Evolutionary conservation across 2,888 invertebrate species (phyloP).

Genomic region (Scaptodrosophila latifasciaeformis): DNA sequence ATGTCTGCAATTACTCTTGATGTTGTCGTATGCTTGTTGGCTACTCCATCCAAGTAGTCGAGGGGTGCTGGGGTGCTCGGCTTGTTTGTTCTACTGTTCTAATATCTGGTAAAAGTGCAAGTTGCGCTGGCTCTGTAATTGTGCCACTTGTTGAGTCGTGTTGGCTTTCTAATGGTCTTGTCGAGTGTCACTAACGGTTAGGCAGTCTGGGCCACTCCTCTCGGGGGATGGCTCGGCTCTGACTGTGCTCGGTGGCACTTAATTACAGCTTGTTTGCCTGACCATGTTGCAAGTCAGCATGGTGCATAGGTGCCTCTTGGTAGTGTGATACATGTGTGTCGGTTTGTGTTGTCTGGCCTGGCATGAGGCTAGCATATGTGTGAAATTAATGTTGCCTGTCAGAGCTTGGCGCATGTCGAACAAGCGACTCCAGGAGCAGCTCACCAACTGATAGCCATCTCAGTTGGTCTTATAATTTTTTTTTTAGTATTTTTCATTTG

Average conservation of each 20-base stretch:
- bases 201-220: no score
- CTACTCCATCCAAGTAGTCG: constrained; percentile 19
- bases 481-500: no score
- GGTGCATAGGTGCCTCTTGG: constrained; percentile 26
- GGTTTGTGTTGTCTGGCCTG: constrained; percentile 22
- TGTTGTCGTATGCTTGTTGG: constrained; percentile 41
- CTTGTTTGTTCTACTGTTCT: constrained; percentile 28
- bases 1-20: constrained; percentile 67
- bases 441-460: constrained; percentile 30
- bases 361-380: constrained; percentile 41
- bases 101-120: constrained; percentile 55
- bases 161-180: constrained; percentile 50
- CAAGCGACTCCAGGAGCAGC: constrained; percentile 38
- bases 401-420: constrained; percentile 58
- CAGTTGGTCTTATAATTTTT: no score
- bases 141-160: constrained; percentile 47
- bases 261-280: constrained; percentile 54
- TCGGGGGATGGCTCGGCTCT: background rate
- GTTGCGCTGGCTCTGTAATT: constrained; percentile 50
- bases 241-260: constrained; percentile 34
- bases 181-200: constrained; percentile 8
- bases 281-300: constrained; percentile 38
- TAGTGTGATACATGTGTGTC: constrained; percentile 62
- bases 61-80: constrained; percentile 1
- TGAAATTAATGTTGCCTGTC: constrained; percentile 61